Evolutionary conservation across 2,113 vertebrate species (phyloP).

Genomic region (Thalassarche chlororhynchos): DNA sequence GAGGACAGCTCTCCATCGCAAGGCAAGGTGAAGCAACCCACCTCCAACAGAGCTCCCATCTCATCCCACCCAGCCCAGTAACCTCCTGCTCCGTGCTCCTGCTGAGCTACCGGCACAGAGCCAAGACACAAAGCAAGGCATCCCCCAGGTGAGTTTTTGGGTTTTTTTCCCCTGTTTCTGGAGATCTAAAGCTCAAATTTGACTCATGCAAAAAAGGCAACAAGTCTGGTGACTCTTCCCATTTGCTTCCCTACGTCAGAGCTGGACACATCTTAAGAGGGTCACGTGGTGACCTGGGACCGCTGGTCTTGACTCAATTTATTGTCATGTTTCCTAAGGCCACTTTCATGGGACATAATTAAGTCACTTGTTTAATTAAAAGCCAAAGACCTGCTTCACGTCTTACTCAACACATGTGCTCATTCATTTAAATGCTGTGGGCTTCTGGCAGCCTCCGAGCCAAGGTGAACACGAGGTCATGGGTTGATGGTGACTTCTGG

Average conservation of each 20-base stretch:
- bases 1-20: not conserved
- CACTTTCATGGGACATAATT: not conserved
- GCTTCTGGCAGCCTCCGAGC: not conserved
- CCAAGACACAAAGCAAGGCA: not conserved
- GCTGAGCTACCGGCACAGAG: not conserved
- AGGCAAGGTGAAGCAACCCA: not conserved
- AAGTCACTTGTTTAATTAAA: not conserved
- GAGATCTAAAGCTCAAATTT: not conserved
- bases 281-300: not conserved
- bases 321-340: not conserved
- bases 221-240: not conserved
- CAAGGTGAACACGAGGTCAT: not conserved
- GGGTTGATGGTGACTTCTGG: not conserved
- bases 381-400: not conserved
- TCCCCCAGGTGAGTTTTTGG: not conserved
- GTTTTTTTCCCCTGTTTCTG: accelerated
- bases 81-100: not conserved
- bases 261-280: not conserved
- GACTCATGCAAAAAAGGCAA: not conserved
- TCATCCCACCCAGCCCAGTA: not conserved
- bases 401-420: not conserved
- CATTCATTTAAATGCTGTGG: not conserved
- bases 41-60: not conserved
- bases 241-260: too few relatives aligned
- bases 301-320: not conserved